Evolutionary conservation across 2,888 invertebrate species (phyloP), one percentile per base, ranked within the genome.

Genomic region (Pterostichus niger): DNA sequence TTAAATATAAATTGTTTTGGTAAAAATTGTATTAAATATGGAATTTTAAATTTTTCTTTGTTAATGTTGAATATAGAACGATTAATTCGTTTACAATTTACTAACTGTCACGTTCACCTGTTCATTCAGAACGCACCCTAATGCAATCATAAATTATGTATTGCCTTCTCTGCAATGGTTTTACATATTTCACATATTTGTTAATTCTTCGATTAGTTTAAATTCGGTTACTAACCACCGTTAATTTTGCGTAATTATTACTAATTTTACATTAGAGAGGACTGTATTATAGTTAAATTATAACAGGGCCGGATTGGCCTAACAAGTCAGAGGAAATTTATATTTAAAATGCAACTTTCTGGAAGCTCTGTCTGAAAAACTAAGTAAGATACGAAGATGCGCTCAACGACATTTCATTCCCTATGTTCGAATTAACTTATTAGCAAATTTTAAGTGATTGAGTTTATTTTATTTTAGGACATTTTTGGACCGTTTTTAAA

Each of bases 1-100:
- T 64, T 64, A 64, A 64, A 64, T 33, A 64, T 64, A 64, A 64
- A 64, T 64, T 64, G 64, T 64, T 64, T 64, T 64, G 64, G 64
- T 33, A 35, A 35, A 61, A 61, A 6, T 13, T 35, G 35, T 64
- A 64, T 64, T 64, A 33, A 33, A 64, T 64, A 64, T 64, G 64
- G 33, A 64, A 35, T 64, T 64, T 64, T 64, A 64, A 35, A 64
- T 64, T 31, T 64, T 64, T 64, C 35, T 64, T 35, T 35, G 64
- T 64, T 64, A 64, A 64, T 64, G 13, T 33, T 64, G 35, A 13
- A 33, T n/a, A 64, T 35, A 35, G 35, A 64, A 64, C 64, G 64
- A 71, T 44, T 71, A 44, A 71, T 44, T 44, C 68, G 31, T 71
- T 68, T 71, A 44, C 68, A 71, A 71, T 71, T 71, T 71, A 71